Percentiles rank a stretch among this genome's conserved stretches.
These are phyloP conservation scores for Unio pictorum DNA, from an alignment of 2,888 invertebrate genomes.

Conservation along the genomic window DNA sequence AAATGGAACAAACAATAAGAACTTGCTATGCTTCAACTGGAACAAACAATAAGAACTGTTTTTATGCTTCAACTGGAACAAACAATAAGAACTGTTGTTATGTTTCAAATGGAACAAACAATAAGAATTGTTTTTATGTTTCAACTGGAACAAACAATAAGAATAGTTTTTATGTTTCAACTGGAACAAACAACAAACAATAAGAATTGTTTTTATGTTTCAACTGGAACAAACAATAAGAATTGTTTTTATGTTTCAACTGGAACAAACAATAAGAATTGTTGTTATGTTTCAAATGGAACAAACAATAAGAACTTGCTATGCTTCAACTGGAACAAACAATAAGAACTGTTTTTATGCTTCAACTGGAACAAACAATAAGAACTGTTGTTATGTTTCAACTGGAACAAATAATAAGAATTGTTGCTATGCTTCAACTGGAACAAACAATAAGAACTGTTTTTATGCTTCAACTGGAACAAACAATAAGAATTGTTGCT, in stretches of 20 bases:
- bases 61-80: constrained; percentile 40
- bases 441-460: constrained; percentile 32
- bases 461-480: constrained; percentile 33
- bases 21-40: constrained; percentile 25
- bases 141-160: constrained; percentile 42
- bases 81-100: constrained; percentile 23
- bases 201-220: constrained; percentile 7
- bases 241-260: no score
- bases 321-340: constrained; percentile 41
- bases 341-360: constrained; percentile 22
- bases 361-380: constrained; percentile 44
- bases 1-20: constrained; percentile 36
- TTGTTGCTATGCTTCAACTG: constrained; percentile 26
- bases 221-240: no score
- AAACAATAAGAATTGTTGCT: constrained; percentile 8
- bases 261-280: no score
- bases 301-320: constrained; percentile 31
- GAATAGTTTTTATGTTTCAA: constrained; percentile 27
- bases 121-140: constrained; percentile 15
- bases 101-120: constrained; percentile 44
- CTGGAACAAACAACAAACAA: constrained; percentile 40
- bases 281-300: constrained; percentile 3
- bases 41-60: constrained; percentile 32
- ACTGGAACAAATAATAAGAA: constrained; percentile 37
- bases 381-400: constrained; percentile 26